Evolutionary conservation across 2,797 vertebrate species (phyloP).

Genomic region (Sebastes diaconus): DNA sequence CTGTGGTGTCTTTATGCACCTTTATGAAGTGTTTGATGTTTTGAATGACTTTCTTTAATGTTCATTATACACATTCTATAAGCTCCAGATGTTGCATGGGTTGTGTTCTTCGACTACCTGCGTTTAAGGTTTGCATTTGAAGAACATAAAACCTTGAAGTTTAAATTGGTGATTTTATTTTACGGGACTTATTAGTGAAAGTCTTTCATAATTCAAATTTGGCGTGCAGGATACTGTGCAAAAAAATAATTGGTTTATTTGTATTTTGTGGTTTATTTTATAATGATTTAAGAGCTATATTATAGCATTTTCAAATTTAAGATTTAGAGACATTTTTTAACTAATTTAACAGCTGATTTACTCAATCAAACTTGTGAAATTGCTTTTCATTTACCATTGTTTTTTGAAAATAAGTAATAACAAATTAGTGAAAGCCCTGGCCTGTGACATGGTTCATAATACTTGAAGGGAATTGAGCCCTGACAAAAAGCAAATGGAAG

Average conservation of each 20-base stretch:
- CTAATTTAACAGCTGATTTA: background rate
- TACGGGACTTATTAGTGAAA: background rate
- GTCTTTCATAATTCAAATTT: background rate
- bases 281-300: background rate
- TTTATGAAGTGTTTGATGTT: background rate
- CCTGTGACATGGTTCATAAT: background rate
- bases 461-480: background rate
- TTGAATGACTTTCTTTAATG: background rate
- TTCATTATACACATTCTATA: background rate
- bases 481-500: background rate
- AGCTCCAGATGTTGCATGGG: background rate
- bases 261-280: background rate
- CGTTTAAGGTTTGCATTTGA: background rate
- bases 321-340: background rate
- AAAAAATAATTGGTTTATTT: background rate
- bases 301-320: background rate
- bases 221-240: background rate
- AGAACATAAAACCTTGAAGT: background rate
- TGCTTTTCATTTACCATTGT: background rate
- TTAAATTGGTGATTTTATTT: background rate
- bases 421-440: background rate
- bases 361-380: background rate
- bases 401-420: background rate
- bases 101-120: background rate
- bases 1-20: background rate